These are phyloP conservation scores for Clinocottus analis DNA, from an alignment of 2,113 vertebrate species.

Conservation along the genomic window DNA sequence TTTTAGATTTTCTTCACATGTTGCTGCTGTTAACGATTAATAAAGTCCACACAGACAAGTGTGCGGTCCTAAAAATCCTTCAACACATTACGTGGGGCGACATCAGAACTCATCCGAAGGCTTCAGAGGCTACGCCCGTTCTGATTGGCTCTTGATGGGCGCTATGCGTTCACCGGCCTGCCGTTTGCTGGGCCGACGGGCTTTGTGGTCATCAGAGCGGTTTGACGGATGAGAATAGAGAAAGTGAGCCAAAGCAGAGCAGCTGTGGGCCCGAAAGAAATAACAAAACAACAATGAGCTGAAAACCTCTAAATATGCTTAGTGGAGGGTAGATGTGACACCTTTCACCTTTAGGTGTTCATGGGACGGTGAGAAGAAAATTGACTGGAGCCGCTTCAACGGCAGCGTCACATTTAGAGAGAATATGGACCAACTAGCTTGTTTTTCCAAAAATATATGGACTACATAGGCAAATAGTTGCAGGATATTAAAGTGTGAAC, in stretches of 20 bases:
- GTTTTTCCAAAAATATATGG: neutral
- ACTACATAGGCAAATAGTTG: neutral
- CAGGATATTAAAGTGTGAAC: neutral
- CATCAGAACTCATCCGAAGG: neutral
- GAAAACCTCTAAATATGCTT: no score
- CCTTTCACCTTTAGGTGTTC: no score
- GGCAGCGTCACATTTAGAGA: no score
- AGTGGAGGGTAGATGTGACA: no score
- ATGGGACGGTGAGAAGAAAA: no score
- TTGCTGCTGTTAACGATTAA: neutral
- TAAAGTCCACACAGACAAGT: neutral
- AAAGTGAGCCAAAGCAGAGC: no score
- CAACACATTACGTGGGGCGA: no score
- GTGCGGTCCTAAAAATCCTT: no score
- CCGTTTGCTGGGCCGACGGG: no score
- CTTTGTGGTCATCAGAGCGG: neutral
- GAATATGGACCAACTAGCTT: neutral
- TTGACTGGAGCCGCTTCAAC: no score
- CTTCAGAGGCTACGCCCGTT: neutral
- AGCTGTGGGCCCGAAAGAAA: no score
- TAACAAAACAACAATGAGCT: no score
- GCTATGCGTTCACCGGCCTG: neutral
- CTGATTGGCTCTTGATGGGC: neutral
- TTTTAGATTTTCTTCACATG: neutral
- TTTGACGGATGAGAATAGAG: neutral